Conservation (phyloP, 2,888 invertebrate species). For the Macrophya annulata region DNA sequence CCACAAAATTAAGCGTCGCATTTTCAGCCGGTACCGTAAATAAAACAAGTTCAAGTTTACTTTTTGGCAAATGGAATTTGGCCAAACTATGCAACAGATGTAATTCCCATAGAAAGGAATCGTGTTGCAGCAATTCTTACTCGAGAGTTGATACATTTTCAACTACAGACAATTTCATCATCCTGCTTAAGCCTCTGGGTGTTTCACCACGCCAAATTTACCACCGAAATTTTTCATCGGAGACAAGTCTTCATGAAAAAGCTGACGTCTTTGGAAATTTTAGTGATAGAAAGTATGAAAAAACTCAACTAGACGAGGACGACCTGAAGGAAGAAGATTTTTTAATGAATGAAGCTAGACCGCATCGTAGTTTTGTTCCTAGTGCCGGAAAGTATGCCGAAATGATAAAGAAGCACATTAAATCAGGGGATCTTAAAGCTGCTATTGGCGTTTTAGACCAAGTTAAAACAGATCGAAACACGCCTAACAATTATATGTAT, state of each 20-base stretch:
- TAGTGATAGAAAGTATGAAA: conserved; percentile 65
- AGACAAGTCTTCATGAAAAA: conserved; percentile 46
- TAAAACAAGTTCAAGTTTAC: conserved; percentile 8
- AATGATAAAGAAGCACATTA: conserved; percentile 86
- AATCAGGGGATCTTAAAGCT: conserved; percentile 85
- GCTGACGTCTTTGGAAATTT: conserved; percentile 70
- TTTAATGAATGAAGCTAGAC: conserved; percentile 63
- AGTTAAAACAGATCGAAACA: conserved; percentile 88
- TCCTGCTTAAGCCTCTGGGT: not conserved
- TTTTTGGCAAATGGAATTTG: conserved; percentile 18
- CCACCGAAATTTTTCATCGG: not conserved
- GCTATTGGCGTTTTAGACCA: conserved; percentile 92
- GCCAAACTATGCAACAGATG: not conserved
- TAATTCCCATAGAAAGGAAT: not conserved
- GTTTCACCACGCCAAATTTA: not conserved
- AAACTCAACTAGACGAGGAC: conserved; percentile 67
- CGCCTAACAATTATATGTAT: conserved; percentile 90
- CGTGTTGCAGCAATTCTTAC: not conserved
- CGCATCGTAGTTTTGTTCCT: conserved; percentile 77
- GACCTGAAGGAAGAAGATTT: conserved; percentile 71
- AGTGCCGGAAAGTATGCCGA: conserved; percentile 86
- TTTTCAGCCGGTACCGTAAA: conserved; percentile 17
- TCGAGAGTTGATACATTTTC: not conserved
- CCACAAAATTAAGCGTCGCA: conserved; percentile 43
- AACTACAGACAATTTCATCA: not conserved